Base-by-base conservation (phyloP, 23 tunicate species). In the Clavelina lepadiformis region DNA sequence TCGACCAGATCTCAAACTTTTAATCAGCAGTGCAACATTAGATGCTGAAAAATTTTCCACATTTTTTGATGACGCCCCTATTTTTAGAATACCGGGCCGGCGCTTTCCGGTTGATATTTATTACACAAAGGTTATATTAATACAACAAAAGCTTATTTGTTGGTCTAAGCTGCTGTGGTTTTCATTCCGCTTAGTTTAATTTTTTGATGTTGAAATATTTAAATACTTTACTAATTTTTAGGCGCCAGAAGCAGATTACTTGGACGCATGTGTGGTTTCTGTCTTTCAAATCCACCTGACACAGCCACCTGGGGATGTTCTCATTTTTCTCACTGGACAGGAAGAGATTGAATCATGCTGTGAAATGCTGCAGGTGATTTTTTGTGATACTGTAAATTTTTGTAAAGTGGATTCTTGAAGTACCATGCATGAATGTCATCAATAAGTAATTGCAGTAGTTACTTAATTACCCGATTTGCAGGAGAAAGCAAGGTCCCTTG, bases 61-160 rank as follows among this genome's bases (percentile, higher is more conserved):
- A 18, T 91, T 83, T 67, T 91, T 91, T 38, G 98, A 91, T 60
- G 98, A 91, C 55, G 98, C 98, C 13, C 98, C 98, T 52, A 91
- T 91, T 33, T 91, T 91, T 38, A 71, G 98, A 58, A 91, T 91
- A 31, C 98, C 98, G 29, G 98, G 98, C 2, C 81, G 98, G 28
- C 75, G 98, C 3, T 91, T 67, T 83, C 98, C 98, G n/a, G 98
- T 91, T 35, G 92, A 83, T 60, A 91, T 83, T 30, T 91, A 82
- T 34, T 91, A 91, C 74, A 91, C 98, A 13, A 91, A 83, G 72
- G 89, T 73, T 5, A n/a, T 53, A 11, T 41, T 11, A 41, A 41
- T 11, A 41, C 11, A 11, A 41, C 11, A 41, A 11, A 41, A 41
- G 15, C 49, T 11, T 15, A 41, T 41, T 11, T 41, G 49, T 11